Evolutionary conservation across 2,797 vertebrate species (phyloP), one percentile per base, ranked within the genome.

Genomic region (Sebastes iracundus): DNA sequence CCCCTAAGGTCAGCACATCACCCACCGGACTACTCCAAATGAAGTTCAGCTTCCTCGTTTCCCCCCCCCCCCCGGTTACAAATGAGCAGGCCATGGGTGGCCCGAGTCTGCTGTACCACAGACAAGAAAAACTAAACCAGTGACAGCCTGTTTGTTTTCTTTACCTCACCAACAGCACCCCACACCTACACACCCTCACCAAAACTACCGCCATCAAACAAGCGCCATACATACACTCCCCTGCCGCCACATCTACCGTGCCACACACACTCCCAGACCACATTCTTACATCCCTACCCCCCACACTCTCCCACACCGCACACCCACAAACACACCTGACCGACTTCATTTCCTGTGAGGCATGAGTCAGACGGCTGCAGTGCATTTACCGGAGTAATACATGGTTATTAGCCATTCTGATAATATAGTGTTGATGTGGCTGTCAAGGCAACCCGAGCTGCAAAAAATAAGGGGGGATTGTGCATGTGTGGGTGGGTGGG

Each of bases 271-370:
- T 87, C 89, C 80, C 87, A 83, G 87, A 93, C 94, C 94, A 67
- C 92, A 94, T 92, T 93, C 92, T 92, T 92, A 92, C 91, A 85
- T 88, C 87, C 88, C 90, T 87, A 81, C 91, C 91, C 92, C 90
- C 92, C 92, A 93, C 88, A 88, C 77, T 77, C 87, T 90, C 85
- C 87, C 92, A 90, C 90, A 92, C 87, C 89, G 56, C 91, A 92
- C 87, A 91, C 89, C 90, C 90, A 93, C 93, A 94, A 92, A 92
- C 88, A 94, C 91, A 93, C 93, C 94, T 94, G 93, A 94, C 89
- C 88, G 62, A 93, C 93, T 87, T 92, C 89, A 91, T 90, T 93
- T 93, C 92, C 92, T 91, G 88, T 89, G 87, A 87, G 70, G 88
- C 84, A 85, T 94, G 93, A 95, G 89, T 95, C 94, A 95, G 91